phyloP scores from a whole-genome alignment of 2,888 invertebrate genomes.

The Syrphus vitripennis region DNA sequence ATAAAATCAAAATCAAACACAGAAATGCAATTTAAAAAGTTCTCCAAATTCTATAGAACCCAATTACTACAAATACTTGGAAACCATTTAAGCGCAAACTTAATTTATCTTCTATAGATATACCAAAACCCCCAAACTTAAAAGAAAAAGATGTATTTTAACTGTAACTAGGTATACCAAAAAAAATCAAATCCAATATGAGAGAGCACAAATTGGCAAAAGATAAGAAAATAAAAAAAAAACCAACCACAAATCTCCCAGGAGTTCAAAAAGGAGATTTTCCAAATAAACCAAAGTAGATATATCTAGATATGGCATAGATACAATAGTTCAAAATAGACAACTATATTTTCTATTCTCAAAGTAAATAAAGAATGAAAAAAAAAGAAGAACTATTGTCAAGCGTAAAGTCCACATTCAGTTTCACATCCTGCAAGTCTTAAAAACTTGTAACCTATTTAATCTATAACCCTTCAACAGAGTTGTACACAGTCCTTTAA shows the following conservation, averaged over 20 bases:
- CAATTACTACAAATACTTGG: conserved; percentile 6
- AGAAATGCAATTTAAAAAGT: conserved; percentile 19
- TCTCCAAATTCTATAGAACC: background rate
- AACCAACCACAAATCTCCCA: background rate
- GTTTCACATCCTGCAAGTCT: conserved; percentile 11
- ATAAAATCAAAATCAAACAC: background rate
- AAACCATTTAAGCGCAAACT: conserved; percentile 2
- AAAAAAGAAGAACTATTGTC: conserved; percentile 1
- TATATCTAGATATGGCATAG: background rate
- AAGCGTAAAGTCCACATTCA: conserved; percentile 22
- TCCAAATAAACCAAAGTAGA: background rate
- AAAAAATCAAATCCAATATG: background rate
- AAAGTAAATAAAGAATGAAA: background rate
- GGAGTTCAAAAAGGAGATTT: background rate
- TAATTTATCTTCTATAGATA: conserved; percentile 4
- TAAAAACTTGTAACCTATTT: conserved; percentile 44
- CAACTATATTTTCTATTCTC: background rate
- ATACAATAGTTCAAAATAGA: conserved; percentile 7
- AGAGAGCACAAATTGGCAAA: background rate
- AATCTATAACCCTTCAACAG: conserved; percentile 23
- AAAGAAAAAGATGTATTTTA: background rate
- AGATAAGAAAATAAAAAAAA: background rate
- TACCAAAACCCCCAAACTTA: background rate
- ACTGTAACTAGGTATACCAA: background rate
- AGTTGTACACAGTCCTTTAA: conserved; percentile 7